phyloP scores from a whole-genome alignment of 2,888 invertebrate species.

The Scaptomyza parva region DNA sequence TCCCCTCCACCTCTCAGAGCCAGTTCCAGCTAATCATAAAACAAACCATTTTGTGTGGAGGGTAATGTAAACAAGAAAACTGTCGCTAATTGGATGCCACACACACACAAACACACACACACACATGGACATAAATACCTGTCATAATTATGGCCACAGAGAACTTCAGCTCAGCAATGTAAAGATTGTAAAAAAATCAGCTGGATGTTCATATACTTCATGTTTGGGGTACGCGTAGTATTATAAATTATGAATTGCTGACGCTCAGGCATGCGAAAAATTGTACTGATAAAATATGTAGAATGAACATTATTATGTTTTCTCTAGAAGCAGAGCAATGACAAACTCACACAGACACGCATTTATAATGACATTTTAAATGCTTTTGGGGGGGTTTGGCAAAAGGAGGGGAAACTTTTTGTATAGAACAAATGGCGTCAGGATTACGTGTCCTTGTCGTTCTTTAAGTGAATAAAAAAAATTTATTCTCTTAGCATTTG shows the following conservation, averaged over 20 bases:
- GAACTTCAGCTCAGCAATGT: constrained; percentile 2
- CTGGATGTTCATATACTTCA: not conserved
- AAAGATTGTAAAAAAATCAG: constrained; percentile 16
- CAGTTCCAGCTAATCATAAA: constrained; percentile 11
- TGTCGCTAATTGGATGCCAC: constrained; percentile 66
- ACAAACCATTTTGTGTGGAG: constrained; percentile 27
- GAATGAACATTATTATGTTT: constrained; percentile 42
- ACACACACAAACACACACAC: not conserved
- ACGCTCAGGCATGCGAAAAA: constrained; percentile 75
- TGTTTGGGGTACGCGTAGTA: constrained; percentile 7
- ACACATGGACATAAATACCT: constrained; percentile 43
- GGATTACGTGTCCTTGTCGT: constrained; percentile 62
- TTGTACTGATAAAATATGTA: constrained; percentile 71
- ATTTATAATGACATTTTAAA: constrained; percentile 77
- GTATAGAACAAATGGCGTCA: constrained; percentile 38
- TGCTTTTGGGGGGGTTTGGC: constrained; percentile 34
- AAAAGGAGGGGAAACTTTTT: not conserved
- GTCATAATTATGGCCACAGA: constrained; percentile 61
- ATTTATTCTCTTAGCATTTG: constrained; percentile 56
- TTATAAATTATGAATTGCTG: constrained; percentile 70
- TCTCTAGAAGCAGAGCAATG: constrained; percentile 8
- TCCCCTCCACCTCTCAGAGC: not conserved
- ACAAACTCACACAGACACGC: constrained; percentile 56
- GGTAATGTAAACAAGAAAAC: constrained; percentile 44
- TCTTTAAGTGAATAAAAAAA: constrained; percentile 29